Percentiles rank a stretch among this genome's conserved stretches.
These are phyloP conservation scores for Antennarius striatus DNA, from an alignment of 2,113 vertebrate species.

Conservation along the genomic window DNA sequence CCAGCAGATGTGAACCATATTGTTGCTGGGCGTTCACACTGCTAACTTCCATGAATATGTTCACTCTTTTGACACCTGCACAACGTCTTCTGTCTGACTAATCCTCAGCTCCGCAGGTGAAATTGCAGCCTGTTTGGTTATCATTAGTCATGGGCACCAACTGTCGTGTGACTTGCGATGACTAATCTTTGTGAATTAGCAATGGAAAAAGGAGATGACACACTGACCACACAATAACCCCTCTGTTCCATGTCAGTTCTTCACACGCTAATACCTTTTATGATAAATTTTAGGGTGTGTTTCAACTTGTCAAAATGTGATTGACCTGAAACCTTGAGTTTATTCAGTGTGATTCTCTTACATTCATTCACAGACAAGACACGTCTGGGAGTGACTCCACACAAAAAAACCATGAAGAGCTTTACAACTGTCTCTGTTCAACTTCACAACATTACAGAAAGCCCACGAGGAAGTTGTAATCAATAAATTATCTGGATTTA, in stretches of 20 bases:
- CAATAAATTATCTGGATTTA: conserved; percentile 26
- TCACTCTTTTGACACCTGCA: conserved; percentile 31
- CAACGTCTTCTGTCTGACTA: conserved; percentile 40
- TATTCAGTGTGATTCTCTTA: neutral
- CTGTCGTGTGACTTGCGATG: conserved; percentile 42
- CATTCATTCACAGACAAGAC: conserved; percentile 11
- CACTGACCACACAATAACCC: neutral
- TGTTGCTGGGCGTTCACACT: conserved; percentile 3
- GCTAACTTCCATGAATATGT: conserved; percentile 27
- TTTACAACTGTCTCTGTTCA: conserved; percentile 49
- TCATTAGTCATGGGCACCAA: conserved; percentile 55
- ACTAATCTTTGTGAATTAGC: conserved; percentile 32
- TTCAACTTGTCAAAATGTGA: neutral
- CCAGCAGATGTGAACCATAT: conserved; percentile 1
- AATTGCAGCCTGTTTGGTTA: conserved; percentile 48
- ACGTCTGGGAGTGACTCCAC: conserved; percentile 8
- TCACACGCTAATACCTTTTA: neutral
- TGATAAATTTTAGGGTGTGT: neutral
- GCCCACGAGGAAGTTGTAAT: conserved; percentile 14
- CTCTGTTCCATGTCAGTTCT: neutral
- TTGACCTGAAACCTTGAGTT: neutral
- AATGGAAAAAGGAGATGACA: conserved; percentile 12
- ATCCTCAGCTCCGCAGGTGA: conserved; percentile 55
- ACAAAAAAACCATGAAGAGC: conserved; percentile 11
- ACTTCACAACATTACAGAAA: conserved; percentile 9